These are phyloP conservation scores for Aquatica leii DNA, from an alignment of 2,888 invertebrate species.

Conservation along the genomic window DNA sequence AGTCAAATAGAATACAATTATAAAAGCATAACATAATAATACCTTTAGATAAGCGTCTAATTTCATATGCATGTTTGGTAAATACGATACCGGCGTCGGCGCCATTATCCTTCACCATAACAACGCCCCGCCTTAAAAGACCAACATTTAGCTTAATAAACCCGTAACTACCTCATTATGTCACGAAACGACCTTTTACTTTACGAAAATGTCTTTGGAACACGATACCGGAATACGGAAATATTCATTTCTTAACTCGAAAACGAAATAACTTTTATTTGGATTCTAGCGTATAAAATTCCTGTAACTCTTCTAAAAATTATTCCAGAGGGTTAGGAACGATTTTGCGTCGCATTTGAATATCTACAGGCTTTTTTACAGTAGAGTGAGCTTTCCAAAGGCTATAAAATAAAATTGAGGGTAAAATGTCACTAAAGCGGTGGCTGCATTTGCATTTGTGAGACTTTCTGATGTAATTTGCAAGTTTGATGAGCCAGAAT, in stretches of 20 bases:
- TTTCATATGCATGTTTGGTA: slow-evolving; percentile 38
- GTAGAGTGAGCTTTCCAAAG: slow-evolving; percentile 40
- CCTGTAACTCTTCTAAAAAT: slow-evolving; percentile 38
- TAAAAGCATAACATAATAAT: slow-evolving; percentile 34
- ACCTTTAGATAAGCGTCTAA: slow-evolving; percentile 30
- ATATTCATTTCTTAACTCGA: slow-evolving; percentile 29
- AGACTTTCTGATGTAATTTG: slow-evolving; percentile 41
- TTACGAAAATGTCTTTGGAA: slow-evolving; percentile 35
- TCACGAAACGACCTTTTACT: slow-evolving; percentile 38
- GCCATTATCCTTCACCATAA: slow-evolving; percentile 43
- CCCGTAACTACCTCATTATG: slow-evolving; percentile 40
- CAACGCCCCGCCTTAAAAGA: slow-evolving; percentile 41
- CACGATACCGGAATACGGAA: slow-evolving; percentile 33
- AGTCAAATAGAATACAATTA: slow-evolving; percentile 17
- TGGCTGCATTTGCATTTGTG: slow-evolving; percentile 41
- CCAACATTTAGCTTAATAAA: slow-evolving; percentile 42
- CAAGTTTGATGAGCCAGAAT: slow-evolving; percentile 41
- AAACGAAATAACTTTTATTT: slow-evolving; percentile 25
- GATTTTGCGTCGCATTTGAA: slow-evolving; percentile 41
- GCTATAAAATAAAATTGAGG: slow-evolving; percentile 45
- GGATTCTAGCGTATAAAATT: slow-evolving; percentile 22
- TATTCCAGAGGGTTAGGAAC: slow-evolving; percentile 29
- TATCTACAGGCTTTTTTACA: slow-evolving; percentile 42
- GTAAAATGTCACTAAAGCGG: slow-evolving; percentile 41
- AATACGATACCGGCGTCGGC: slow-evolving; percentile 40